A percentile compares a stretch with the other conserved stretches of the same genome.
Evolutionary conservation across 2,888 invertebrate genomes (phyloP).

Genomic region (Aphodius sticticus): DNA sequence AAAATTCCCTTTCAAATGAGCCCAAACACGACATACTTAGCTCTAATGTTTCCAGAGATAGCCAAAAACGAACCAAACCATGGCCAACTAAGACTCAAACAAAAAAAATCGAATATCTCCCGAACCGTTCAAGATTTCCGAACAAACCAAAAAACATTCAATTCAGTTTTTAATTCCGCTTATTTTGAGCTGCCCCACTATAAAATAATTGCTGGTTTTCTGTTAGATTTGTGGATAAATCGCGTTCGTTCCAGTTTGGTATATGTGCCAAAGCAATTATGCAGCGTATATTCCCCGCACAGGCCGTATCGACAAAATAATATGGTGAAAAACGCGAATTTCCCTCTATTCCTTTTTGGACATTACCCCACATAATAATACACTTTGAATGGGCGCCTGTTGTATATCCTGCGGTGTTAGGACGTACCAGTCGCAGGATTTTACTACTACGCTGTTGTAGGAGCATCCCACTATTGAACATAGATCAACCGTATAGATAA

Average conservation of each 20-base stretch:
- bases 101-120: not conserved
- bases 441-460: not conserved
- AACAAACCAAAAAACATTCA: not conserved
- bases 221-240: not conserved
- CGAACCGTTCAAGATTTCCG: not conserved
- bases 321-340: constrained; percentile 4
- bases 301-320: constrained; percentile 4
- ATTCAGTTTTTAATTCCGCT: not conserved
- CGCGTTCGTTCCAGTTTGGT: not conserved
- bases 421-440: not conserved
- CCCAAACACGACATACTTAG: not conserved
- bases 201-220: not conserved
- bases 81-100: not conserved
- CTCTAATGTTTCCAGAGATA: not conserved
- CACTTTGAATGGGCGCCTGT: not conserved
- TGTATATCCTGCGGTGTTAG: not conserved
- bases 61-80: not conserved
- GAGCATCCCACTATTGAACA: constrained; percentile 4
- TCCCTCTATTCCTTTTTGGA: not conserved
- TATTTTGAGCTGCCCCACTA: too few relatives aligned
- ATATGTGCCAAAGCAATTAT: not conserved
- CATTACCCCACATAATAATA: constrained; percentile 4
- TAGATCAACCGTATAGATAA: not conserved
- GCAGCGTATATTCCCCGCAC: not conserved
- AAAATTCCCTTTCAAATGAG: not conserved